These are phyloP conservation scores for Eulemur mongoz DNA, from an alignment of 2,797 vertebrate species.

Conservation along the genomic window DNA sequence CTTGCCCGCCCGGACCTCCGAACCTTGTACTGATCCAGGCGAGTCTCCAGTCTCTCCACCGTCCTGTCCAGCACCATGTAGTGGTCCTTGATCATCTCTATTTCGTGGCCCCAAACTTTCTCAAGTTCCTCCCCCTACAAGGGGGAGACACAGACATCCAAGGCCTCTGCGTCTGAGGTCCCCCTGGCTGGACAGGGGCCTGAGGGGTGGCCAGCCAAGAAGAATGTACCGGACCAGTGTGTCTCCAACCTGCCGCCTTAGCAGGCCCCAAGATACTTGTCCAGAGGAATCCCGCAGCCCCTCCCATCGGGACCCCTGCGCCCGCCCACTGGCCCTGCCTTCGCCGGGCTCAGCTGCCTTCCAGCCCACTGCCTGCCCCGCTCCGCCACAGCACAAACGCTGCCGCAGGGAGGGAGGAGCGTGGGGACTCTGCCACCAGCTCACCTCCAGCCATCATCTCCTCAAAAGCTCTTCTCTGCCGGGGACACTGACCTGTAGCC, in stretches of 20 bases:
- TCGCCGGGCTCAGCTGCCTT: neutral
- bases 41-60: constrained; percentile 49
- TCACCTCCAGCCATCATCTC: neutral
- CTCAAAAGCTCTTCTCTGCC: neutral
- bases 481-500: constrained; percentile 60
- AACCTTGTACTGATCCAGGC: constrained; percentile 71
- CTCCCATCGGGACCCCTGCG: too few relatives aligned
- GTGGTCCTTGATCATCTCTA: constrained; percentile 73
- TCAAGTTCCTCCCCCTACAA: constrained; percentile 72
- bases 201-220: neutral
- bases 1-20: neutral
- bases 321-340: neutral
- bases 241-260: neutral
- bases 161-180: neutral
- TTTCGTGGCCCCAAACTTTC: constrained; percentile 62
- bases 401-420: fast-evolving
- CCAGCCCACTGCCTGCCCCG: too few relatives aligned
- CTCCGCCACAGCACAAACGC: neutral
- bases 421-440: neutral
- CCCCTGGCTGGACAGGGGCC: fast-evolving
- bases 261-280: neutral
- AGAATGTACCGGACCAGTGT: neutral
- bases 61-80: constrained; percentile 65
- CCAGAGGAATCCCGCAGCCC: fast-evolving
- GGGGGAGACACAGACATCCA: neutral